Evolutionary conservation across 1,140 invertebrate species (phyloP).

Genomic region (Sitophilus oryzae): DNA sequence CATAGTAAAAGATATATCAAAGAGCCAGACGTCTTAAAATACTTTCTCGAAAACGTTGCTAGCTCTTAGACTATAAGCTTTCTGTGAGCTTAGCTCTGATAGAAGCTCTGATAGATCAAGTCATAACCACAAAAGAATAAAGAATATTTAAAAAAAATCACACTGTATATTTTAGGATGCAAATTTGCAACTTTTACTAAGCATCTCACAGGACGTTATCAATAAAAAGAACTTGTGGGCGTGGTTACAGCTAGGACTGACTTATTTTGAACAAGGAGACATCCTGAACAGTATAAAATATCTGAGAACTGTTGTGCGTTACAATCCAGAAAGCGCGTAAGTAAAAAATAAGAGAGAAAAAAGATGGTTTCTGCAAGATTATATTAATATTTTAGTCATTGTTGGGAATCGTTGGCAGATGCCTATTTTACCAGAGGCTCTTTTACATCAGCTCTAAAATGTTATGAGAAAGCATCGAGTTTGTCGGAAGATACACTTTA

Average conservation of each 20-base stretch:
- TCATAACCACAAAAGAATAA: too few relatives aligned
- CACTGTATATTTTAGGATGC: slow-evolving; percentile 47
- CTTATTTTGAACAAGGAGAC: slow-evolving; percentile 66
- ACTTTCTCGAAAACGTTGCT: too few relatives aligned
- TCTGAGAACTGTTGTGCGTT: slow-evolving; percentile 69
- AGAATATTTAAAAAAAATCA: too few relatives aligned
- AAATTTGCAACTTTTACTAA: slow-evolving; percentile 62
- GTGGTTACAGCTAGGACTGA: slow-evolving; percentile 71
- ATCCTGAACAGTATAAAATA: slow-evolving; percentile 66
- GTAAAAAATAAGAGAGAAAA: too few relatives aligned
- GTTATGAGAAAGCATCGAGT: slow-evolving; percentile 70
- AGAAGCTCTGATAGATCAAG: too few relatives aligned
- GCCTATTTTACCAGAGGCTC: slow-evolving; percentile 79
- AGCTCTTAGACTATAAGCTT: too few relatives aligned
- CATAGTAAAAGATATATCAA: too few relatives aligned
- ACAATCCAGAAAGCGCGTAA: slow-evolving; percentile 46
- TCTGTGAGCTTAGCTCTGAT: too few relatives aligned
- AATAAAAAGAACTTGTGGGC: slow-evolving; percentile 64
- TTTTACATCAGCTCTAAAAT: slow-evolving; percentile 76
- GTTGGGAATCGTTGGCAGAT: slow-evolving; percentile 84
- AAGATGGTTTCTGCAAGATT: slow-evolving; percentile 7
- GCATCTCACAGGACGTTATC: slow-evolving; percentile 50
- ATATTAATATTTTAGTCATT: slow-evolving; percentile 46
- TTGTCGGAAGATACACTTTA: slow-evolving; percentile 64
- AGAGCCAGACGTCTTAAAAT: too few relatives aligned